Conservation (phyloP, 2,888 invertebrate species). For the Aricia artaxerxes region DNA sequence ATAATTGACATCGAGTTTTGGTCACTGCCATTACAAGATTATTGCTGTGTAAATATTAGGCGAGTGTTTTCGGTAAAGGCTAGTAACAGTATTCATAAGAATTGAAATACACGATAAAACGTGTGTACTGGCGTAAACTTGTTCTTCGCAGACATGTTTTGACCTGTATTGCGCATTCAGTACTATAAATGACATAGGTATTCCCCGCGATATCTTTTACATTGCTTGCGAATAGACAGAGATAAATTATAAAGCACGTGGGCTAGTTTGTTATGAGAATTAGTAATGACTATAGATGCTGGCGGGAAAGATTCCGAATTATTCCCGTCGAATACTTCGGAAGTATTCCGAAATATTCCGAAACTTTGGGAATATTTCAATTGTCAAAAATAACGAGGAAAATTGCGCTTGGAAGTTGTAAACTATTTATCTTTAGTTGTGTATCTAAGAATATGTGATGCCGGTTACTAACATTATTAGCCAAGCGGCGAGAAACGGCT, state of each 20-base stretch:
- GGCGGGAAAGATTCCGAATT: too few relatives aligned
- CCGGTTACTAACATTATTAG: too few relatives aligned
- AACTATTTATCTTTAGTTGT: too few relatives aligned
- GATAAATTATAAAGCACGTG: slow-evolving; percentile 25
- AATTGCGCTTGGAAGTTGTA: too few relatives aligned
- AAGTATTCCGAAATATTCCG: too few relatives aligned
- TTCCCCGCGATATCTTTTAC: slow-evolving; percentile 28
- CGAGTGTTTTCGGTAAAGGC: not conserved
- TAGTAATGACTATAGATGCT: slow-evolving; percentile 18
- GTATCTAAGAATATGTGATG: too few relatives aligned
- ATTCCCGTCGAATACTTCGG: too few relatives aligned
- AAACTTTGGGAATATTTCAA: too few relatives aligned
- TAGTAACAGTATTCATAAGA: slow-evolving; percentile 21
- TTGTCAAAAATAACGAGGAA: too few relatives aligned
- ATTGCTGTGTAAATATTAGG: slow-evolving; percentile 21
- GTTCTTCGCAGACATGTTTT: slow-evolving; percentile 31
- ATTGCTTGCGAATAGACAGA: slow-evolving; percentile 32
- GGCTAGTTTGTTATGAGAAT: slow-evolving; percentile 23
- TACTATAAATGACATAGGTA: slow-evolving; percentile 18
- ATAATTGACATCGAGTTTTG: slow-evolving; percentile 31
- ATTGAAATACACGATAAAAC: slow-evolving; percentile 33
- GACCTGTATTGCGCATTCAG: slow-evolving; percentile 32
- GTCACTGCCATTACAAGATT: slow-evolving; percentile 31
- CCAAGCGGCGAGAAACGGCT: too few relatives aligned
- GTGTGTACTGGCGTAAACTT: slow-evolving; percentile 32